Evolutionary conservation across 2,797 vertebrate genomes (phyloP), one percentile per base, ranked within the genome.

Genomic region (Apodemus agrarius): DNA sequence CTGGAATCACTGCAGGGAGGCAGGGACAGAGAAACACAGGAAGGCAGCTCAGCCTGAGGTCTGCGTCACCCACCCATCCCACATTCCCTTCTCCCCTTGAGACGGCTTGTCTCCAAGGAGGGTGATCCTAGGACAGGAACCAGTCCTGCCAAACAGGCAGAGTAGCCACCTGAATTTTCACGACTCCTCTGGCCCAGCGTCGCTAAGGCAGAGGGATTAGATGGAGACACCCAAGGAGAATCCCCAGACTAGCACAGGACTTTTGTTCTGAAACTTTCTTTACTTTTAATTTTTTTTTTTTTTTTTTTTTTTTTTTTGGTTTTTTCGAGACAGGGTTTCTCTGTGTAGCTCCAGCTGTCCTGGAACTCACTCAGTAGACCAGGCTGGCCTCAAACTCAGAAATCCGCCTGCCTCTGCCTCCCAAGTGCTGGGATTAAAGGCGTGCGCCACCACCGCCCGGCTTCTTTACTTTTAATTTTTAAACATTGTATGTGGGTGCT

Each of bases 1-100:
- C 99, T 0, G 99, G 99, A 93, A 99, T 99, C 98, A 99, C 99
- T 99, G 98, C 0, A 0, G 24, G 34, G 52, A 24, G 9, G 11
- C 1, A 9, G 1, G 0, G n/a, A 43, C 63, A 69, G 84, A 86
- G 40, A 84, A 24, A 52, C 34, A 52, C 22, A 3, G 13, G 65
- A 26, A 10, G 22, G 24, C 26, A 37, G 5, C 0, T 94, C 85
- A 92, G 75, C 13, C 37, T 6, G 43, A 46, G 43, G 43, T 63
- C 74, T 59, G 5, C 75, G 13, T 91, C 24, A 61, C 59, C 59
- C 59, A 10, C 59, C 59, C 59, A 59, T 26, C 3, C 59, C 2
- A 61, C 22, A 59, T 59, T 57, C 57, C 57, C 6, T 22, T 59
- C 21, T 22, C 21, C 57, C 19, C 57, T 59, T 22, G 59, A 61